These are phyloP conservation scores for Chalcis sispes DNA, from an alignment of 2,888 invertebrate genomes.

Conservation along the genomic window DNA sequence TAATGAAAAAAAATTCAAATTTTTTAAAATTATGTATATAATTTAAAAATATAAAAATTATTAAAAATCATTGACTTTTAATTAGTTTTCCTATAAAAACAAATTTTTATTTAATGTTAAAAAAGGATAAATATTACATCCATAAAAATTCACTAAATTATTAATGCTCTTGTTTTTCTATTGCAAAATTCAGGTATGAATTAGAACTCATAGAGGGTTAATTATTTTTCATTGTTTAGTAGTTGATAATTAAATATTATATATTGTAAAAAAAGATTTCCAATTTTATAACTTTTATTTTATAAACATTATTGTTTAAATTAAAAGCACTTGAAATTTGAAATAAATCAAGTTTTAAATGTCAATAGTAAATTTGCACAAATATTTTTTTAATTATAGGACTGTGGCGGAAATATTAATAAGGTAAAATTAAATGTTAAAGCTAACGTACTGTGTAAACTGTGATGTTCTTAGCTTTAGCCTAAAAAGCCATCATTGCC, in stretches of 20 bases:
- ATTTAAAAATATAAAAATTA: too few species aligned
- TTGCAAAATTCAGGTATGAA: too few species aligned
- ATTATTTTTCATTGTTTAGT: not conserved
- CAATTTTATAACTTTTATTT: too few species aligned
- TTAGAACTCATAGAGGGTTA: too few species aligned
- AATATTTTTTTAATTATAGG: constrained; percentile 58
- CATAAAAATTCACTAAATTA: too few species aligned
- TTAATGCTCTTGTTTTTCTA: too few species aligned
- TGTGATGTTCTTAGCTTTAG: constrained; percentile 57
- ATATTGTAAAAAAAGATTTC: not conserved
- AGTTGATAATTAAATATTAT: not conserved
- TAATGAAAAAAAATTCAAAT: too few species aligned
- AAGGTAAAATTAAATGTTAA: constrained; percentile 53
- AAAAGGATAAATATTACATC: too few species aligned
- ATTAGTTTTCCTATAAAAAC: too few species aligned
- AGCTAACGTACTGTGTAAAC: constrained; percentile 53
- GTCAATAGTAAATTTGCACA: constrained; percentile 50
- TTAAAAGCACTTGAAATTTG: constrained; percentile 5
- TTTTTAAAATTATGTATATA: too few species aligned
- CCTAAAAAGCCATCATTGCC: constrained; percentile 47
- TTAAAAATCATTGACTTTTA: too few species aligned
- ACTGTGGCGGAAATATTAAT: constrained; percentile 55
- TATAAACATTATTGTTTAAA: not conserved
- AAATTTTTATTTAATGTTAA: too few species aligned
- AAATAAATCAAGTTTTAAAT: constrained; percentile 29